phyloP scores from a whole-genome alignment of 2,797 vertebrate genomes.

The Helarctos malayanus region DNA sequence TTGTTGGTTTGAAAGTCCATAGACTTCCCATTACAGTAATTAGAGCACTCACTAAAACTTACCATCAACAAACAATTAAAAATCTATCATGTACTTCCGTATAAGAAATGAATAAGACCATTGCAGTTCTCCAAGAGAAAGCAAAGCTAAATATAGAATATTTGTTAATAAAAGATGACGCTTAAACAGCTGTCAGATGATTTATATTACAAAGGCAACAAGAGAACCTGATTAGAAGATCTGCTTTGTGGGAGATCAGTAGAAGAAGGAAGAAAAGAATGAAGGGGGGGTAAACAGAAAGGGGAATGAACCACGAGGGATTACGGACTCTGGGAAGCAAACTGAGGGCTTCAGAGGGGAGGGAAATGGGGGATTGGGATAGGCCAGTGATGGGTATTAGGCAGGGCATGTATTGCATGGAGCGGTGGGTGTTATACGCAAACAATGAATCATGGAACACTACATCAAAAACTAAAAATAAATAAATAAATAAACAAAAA shows the following conservation, averaged over 20 bases:
- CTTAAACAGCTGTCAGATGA: background rate
- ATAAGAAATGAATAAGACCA: background rate
- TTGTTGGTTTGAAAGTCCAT: background rate
- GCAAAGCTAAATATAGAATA: background rate
- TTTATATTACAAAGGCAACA: background rate
- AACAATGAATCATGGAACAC: no score
- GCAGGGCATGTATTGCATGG: no score
- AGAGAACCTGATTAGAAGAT: slow-evolving; percentile 1
- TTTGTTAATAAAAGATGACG: background rate
- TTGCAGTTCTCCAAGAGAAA: background rate
- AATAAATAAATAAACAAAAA: no score
- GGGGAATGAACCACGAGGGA: no score
- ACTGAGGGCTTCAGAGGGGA: no score
- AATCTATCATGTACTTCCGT: background rate
- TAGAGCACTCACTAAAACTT: background rate
- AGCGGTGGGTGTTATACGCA: no score
- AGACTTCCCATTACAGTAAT: background rate
- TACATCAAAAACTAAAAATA: no score
- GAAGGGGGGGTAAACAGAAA: no score
- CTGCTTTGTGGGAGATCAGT: background rate
- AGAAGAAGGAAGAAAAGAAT: no score
- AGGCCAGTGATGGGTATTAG: no score
- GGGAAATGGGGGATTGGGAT: no score
- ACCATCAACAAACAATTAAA: background rate
- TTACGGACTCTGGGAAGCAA: no score